Conservation (phyloP, 2,113 vertebrate species). For the Rissa tridactyla region DNA sequence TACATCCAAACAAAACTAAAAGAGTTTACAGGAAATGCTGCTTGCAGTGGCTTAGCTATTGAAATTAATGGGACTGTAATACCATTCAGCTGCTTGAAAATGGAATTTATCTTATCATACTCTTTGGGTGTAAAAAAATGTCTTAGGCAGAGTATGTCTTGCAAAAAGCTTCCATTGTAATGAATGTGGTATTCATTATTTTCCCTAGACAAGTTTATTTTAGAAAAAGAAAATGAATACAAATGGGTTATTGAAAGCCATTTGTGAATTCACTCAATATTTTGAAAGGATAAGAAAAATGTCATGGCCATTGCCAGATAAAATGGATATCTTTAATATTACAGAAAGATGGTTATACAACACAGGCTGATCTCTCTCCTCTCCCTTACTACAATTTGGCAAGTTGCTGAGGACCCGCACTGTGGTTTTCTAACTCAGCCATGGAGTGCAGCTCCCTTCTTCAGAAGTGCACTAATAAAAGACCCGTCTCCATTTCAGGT, state of each 20-base stretch:
- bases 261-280: constrained; percentile 23
- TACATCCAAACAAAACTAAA: background rate
- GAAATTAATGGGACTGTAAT: background rate
- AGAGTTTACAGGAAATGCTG: background rate
- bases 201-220: constrained; percentile 37
- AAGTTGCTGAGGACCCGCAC: background rate
- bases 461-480: background rate
- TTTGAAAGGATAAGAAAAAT: constrained; percentile 48
- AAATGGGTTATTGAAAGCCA: background rate
- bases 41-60: background rate
- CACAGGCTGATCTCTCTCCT: background rate
- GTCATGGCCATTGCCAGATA: background rate
- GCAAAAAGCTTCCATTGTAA: background rate
- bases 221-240: constrained; percentile 17
- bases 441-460: background rate
- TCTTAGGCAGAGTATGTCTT: background rate
- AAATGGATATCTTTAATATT: constrained; percentile 17
- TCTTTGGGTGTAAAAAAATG: constrained; percentile 4
- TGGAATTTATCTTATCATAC: constrained; percentile 12
- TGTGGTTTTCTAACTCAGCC: background rate
- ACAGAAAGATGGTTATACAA: background rate
- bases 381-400: background rate
- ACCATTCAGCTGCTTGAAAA: background rate
- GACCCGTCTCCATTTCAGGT: background rate
- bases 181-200: constrained; percentile 30